A percentile compares a stretch with the other conserved stretches of the same genome.
Evolutionary conservation across 2,113 vertebrate species (phyloP).

Genomic region (Sialia sialis): DNA sequence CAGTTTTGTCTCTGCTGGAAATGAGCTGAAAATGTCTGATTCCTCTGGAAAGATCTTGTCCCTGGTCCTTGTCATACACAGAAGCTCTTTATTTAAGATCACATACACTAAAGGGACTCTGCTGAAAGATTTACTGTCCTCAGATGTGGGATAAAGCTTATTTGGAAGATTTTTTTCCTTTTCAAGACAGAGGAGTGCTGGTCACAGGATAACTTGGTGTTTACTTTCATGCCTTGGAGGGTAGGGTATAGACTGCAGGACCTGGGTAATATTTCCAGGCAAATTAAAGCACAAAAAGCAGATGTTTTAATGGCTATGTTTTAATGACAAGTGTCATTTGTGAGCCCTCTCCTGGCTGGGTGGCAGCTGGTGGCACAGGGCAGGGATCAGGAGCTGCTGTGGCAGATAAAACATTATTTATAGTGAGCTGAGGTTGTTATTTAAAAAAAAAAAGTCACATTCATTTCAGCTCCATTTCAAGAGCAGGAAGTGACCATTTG

Average conservation of each 20-base stretch:
- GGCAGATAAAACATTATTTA: slow-evolving; percentile 32
- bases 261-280: not conserved
- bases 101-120: not conserved
- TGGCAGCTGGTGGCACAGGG: not conserved
- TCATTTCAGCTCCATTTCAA: slow-evolving; percentile 16
- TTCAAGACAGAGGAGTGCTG: not conserved
- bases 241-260: not conserved
- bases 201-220: not conserved
- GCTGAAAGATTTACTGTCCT: not conserved
- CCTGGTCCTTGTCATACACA: not conserved
- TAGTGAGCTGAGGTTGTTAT: not conserved
- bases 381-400: not conserved
- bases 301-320: not conserved
- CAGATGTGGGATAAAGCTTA: not conserved
- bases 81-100: not conserved
- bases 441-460: not conserved
- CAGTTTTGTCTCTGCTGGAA: not conserved
- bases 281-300: not conserved
- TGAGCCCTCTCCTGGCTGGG: not conserved
- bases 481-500: slow-evolving; percentile 56
- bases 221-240: not conserved
- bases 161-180: not conserved
- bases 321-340: not conserved
- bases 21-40: not conserved
- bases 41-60: not conserved